Evolutionary conservation across 2,797 vertebrate genomes (phyloP), one percentile per base, ranked within the genome.

Genomic region (Morelia viridis): DNA sequence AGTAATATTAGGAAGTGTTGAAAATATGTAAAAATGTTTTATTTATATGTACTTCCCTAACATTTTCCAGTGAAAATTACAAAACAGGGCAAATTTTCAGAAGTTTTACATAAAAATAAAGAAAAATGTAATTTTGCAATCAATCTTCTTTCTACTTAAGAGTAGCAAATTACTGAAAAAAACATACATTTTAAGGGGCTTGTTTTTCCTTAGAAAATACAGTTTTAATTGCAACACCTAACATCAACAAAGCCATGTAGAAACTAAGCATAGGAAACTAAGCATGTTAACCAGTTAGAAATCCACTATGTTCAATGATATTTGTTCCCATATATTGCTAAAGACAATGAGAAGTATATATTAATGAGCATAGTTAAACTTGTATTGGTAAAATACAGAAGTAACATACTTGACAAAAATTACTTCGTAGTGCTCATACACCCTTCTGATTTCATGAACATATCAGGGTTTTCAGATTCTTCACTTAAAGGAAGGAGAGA

Each of bases 41-140:
- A 15, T 57, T 93, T 87, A 9, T n/a, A 85, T 0, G 2, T 83
- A 41, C 80, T 1, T n/a, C 65, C n/a, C 71, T 83, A 57, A 92
- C 61, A 90, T 9, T 93, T 92, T 46, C 35, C 57, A 76, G 56
- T 0, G 0, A 7, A 90, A 92, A 68, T 6, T n/a, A 87, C 4
- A 87, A 86, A 85, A 57, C 17, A 15, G 60, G 13, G 46, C 56
- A 93, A 50, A 8, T 91, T 10, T 65, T 15, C 1, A 84, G 89
- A 89, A 91, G 80, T 68, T 56, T 31, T 64, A 86, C 57, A 65
- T 35, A 71, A 26, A 12, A 65, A 26, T 93, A 91, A 94, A 86
- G 24, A 35, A 90, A 90, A 94, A 80, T 11, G 15, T 31, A 62
- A 64, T 15, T 87, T 35, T 71, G 15, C 3, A 1, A 60, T 83